phyloP scores from a whole-genome alignment of 2,888 invertebrate genomes.

The Linyphia triangularis region DNA sequence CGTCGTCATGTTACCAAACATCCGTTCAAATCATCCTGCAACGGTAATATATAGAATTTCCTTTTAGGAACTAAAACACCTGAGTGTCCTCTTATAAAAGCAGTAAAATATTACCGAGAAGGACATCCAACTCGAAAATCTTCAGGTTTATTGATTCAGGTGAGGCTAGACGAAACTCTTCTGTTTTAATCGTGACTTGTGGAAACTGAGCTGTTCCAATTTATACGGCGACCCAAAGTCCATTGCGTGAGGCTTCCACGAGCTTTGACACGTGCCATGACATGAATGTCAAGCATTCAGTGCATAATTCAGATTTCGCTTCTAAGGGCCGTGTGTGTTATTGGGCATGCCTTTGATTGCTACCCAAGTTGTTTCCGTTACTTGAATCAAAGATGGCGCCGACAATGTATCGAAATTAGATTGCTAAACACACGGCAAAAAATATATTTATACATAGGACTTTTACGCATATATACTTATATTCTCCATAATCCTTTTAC shows the following conservation, averaged over 20 bases:
- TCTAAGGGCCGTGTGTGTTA: not conserved
- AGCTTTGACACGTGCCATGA: conserved; percentile 28
- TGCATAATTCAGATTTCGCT: not conserved
- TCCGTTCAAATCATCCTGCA: not conserved
- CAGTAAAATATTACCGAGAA: not conserved
- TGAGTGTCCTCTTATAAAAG: not conserved
- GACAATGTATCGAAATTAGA: too few species aligned
- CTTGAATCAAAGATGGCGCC: too few species aligned
- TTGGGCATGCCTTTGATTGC: not conserved
- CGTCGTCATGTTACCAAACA: not conserved
- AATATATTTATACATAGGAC: too few species aligned
- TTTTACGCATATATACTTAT: too few species aligned
- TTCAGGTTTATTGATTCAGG: conserved; percentile 58
- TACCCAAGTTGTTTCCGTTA: too few species aligned
- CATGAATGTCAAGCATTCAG: not conserved
- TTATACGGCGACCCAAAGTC: conserved; percentile 53
- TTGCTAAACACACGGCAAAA: too few species aligned
- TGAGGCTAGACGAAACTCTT: conserved; percentile 25
- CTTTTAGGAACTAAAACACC: not conserved
- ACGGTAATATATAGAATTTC: not conserved
- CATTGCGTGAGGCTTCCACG: conserved; percentile 43
- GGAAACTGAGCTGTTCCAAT: conserved; percentile 30
- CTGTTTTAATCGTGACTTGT: conserved; percentile 31
- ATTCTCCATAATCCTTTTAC: too few species aligned
- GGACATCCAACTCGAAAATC: conserved; percentile 10